Evolutionary conservation across 2,113 vertebrate species (phyloP).

Genomic region (Oncorhynchus mykiss): DNA sequence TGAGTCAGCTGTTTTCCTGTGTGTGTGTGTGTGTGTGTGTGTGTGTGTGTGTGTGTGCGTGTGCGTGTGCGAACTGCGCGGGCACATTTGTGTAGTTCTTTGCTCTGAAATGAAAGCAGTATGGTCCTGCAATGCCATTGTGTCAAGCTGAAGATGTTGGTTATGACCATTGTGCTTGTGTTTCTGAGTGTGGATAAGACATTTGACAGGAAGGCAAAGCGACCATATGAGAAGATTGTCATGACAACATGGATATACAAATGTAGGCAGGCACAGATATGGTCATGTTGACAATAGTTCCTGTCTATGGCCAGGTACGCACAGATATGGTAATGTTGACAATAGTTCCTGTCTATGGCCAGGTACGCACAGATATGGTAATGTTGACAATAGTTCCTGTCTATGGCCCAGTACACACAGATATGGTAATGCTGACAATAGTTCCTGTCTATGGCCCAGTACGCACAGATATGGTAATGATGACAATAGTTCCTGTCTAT

Average conservation of each 20-base stretch:
- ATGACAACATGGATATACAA: neutral
- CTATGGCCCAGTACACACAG: no score
- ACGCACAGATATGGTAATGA: constrained; percentile 8
- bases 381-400: no score
- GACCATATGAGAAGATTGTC: neutral
- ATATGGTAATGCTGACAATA: no score
- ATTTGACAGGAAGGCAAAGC: neutral
- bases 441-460: constrained; percentile 33
- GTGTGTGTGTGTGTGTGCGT: neutral
- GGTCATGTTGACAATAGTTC: constrained; percentile 32
- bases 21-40: constrained; percentile 16
- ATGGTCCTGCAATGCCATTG: constrained; percentile 31
- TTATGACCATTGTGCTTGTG: neutral
- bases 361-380: no score
- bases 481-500: constrained; percentile 31
- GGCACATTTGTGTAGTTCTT: neutral
- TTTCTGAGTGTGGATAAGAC: neutral
- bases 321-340: constrained; percentile 24
- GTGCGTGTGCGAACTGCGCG: neutral
- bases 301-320: constrained; percentile 34
- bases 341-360: constrained; percentile 29
- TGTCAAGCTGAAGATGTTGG: neutral
- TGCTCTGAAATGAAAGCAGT: constrained; percentile 24
- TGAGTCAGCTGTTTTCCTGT: no score
- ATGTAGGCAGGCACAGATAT: neutral